Conservation (phyloP, 2,113 vertebrate genomes). For the Cyanocitta stelleri region DNA sequence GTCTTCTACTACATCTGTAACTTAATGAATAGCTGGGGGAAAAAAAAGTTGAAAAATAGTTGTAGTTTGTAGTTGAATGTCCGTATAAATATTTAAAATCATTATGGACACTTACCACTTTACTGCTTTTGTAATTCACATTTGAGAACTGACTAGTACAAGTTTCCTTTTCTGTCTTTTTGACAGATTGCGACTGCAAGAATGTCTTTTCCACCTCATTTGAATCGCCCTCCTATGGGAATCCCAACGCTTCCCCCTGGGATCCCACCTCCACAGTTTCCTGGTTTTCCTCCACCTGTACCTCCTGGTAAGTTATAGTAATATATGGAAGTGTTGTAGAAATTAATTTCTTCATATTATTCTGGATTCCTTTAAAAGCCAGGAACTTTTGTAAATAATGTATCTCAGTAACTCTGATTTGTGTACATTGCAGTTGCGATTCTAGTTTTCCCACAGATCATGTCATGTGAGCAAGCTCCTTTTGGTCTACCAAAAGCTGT, state of each 20-base stretch:
- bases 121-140: neutral
- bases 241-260: constrained; percentile 90
- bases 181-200: constrained; percentile 77
- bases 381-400: neutral
- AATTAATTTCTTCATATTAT: neutral
- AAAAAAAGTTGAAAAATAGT: neutral
- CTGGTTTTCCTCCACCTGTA: constrained; percentile 89
- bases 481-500: neutral
- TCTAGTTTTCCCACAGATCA: neutral
- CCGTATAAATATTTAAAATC: neutral
- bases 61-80: neutral
- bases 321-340: neutral
- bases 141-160: neutral
- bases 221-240: constrained; percentile 91
- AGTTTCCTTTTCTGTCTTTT: neutral
- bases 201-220: constrained; percentile 97
- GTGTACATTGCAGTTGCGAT: neutral
- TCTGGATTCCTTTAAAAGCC: neutral
- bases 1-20: neutral
- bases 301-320: constrained; percentile 79
- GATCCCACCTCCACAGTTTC: constrained; percentile 92
- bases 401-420: neutral
- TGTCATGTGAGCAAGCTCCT: neutral
- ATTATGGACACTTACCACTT: neutral
- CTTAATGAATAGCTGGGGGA: neutral